These are phyloP conservation scores for Hyperoodon ampullatus DNA, from an alignment of 2,113 vertebrate genomes.

Conservation along the genomic window DNA sequence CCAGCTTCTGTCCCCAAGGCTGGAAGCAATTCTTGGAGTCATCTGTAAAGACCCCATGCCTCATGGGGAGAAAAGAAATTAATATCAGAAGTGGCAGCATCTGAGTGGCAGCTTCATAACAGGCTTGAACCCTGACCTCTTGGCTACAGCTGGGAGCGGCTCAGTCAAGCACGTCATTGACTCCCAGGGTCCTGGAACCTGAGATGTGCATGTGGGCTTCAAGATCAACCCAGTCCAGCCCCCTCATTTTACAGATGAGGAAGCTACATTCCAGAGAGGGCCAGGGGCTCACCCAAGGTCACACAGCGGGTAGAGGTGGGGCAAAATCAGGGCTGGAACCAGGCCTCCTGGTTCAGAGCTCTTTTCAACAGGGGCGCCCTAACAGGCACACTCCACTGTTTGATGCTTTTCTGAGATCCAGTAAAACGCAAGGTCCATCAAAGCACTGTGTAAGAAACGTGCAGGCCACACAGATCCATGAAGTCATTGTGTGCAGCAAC, in stretches of 20 bases:
- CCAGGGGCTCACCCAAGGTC: constrained; percentile 39
- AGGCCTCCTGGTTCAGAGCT: constrained; percentile 26
- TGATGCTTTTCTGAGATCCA: background rate
- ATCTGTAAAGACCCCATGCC: constrained; percentile 45
- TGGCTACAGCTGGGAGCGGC: background rate
- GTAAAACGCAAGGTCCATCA: background rate
- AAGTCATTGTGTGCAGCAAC: accelerated
- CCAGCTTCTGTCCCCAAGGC: background rate
- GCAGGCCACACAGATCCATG: background rate
- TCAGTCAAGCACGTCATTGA: constrained; percentile 76
- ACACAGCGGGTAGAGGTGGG: background rate
- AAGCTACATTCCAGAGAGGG: constrained; percentile 65
- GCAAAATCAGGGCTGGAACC: constrained; percentile 54
- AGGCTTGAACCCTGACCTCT: constrained; percentile 75
- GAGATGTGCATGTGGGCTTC: background rate
- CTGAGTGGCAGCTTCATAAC: constrained; percentile 76
- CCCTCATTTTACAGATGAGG: constrained; percentile 79
- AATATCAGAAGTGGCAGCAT: constrained; percentile 62
- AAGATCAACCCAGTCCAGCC: constrained; percentile 55
- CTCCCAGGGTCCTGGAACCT: constrained; percentile 58
- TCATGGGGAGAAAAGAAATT: constrained; percentile 61
- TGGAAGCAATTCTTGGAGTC: constrained; percentile 48
- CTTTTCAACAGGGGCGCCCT: background rate
- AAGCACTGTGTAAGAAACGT: background rate
- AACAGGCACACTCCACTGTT: background rate